phyloP scores from a whole-genome alignment of 2,113 vertebrate genomes.

The Heterochromis multidens region DNA sequence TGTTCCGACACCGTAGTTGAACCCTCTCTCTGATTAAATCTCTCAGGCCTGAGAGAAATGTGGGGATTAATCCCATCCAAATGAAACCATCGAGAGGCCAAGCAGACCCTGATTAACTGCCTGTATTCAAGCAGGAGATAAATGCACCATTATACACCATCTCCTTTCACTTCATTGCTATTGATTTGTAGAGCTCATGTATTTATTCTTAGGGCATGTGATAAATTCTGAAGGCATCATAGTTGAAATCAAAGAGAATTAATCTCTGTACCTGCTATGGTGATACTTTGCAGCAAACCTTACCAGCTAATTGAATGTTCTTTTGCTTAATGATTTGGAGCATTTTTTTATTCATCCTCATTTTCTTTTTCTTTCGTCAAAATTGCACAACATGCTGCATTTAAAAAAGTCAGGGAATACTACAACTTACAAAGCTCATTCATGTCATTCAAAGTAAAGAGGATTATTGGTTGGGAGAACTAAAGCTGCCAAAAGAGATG shows the following conservation, averaged over 20 bases:
- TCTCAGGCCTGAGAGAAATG: constrained; percentile 37
- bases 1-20: constrained; percentile 16
- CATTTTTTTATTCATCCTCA: neutral
- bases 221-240: constrained; percentile 21
- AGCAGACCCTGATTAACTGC: constrained; percentile 59
- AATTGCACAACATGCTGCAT: neutral
- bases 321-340: neutral
- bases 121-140: constrained; percentile 47
- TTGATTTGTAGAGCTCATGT: constrained; percentile 59
- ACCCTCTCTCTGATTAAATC: constrained; percentile 62
- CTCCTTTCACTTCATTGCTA: constrained; percentile 55
- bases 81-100: constrained; percentile 58
- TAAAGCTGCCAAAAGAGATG: constrained; percentile 24
- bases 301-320: neutral
- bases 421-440: neutral
- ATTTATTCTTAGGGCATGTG: constrained; percentile 35
- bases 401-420: neutral
- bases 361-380: neutral
- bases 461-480: constrained; percentile 34
- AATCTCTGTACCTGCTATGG: constrained; percentile 1
- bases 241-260: constrained; percentile 7
- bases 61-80: constrained; percentile 60
- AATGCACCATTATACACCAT: constrained; percentile 49
- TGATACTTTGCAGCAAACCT: neutral
- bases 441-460: constrained; percentile 7